Evolutionary conservation across 2,113 vertebrate genomes (phyloP), one percentile per base, ranked within the genome.

Genomic region (Scophthalmus maximus): DNA sequence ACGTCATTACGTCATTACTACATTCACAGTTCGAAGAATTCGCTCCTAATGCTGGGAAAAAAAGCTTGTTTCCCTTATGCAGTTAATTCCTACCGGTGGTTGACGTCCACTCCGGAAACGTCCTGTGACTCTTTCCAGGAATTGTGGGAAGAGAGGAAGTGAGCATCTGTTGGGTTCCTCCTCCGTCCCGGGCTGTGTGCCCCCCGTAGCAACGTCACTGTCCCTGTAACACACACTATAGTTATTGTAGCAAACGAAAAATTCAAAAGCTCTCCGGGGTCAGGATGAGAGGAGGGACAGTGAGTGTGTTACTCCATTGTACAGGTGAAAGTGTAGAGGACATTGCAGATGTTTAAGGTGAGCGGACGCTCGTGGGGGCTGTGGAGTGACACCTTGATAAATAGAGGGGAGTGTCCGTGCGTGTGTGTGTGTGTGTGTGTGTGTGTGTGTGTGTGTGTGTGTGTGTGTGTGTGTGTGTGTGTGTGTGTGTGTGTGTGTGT

Each of bases 151-250:
- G n/a, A n/a, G 51, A 74, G 38, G 49, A 73, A 67, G n/a, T 14
- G 38, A 81, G 71, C 63, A 82, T 79, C 70, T 83, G 79, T 27
- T 27, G 58, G 47, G 25, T 55, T 73, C 23, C 60, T 87, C 74
- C 76, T 58, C 69, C 73, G 75, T 90, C 82, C 86, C 88, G 73
- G 64, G 53, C 81, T 79, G 82, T 71, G 69, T 7, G 20, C 60
- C 66, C 70, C 36, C 26, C 66, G 67, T 1, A 68, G 56, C 62
- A 64, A 34, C 76, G 68, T n/a, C n/a, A 68, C 90, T 88, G 87
- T 83, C 70, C 68, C 66, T 49, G 46, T 66, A 69, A 69, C 52
- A 23, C 22, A 27, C 25, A 17, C n/a, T n/a, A 22, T 8, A 32
- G 30, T 32, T 49, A 9, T n/a, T 69, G 63, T 69, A 60, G 58